A percentile compares a stretch with the other conserved stretches of the same genome.
phyloP scores from a whole-genome alignment of 2,797 vertebrate species.

The Sebastes variabilis region DNA sequence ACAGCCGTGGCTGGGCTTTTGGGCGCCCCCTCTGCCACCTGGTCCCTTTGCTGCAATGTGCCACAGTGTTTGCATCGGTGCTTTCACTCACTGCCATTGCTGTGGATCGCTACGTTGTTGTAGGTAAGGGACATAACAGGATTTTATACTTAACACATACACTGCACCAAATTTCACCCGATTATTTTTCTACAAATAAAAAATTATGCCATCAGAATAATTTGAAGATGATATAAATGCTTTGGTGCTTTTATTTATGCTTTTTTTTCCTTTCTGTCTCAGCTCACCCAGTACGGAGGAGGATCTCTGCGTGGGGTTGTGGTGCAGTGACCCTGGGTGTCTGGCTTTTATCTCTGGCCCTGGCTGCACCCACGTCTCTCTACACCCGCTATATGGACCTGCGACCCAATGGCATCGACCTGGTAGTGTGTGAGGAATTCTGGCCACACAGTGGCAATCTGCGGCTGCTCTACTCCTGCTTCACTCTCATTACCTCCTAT shows the following conservation, averaged over 20 bases:
- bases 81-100: constrained; percentile 87
- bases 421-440: constrained; percentile 86
- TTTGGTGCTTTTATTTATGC: neutral
- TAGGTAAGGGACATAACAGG: constrained; percentile 59
- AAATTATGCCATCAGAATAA: neutral
- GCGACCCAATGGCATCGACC: constrained; percentile 75
- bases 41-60: constrained; percentile 82
- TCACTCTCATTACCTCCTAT: constrained; percentile 77
- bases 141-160: no score
- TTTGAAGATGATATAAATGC: neutral
- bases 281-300: constrained; percentile 82
- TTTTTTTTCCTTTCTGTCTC: neutral
- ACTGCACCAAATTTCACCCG: neutral
- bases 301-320: constrained; percentile 80
- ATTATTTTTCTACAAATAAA: neutral
- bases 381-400: constrained; percentile 82
- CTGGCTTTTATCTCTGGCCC: constrained; percentile 81
- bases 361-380: constrained; percentile 80
- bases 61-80: constrained; percentile 84
- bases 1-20: constrained; percentile 82
- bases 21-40: constrained; percentile 82
- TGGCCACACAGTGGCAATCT: constrained; percentile 78
- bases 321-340: constrained; percentile 73
- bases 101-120: constrained; percentile 85
- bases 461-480: constrained; percentile 82